Evolutionary conservation across 2,113 vertebrate species (phyloP).

Genomic region (Hymenochirus boettgeri): DNA sequence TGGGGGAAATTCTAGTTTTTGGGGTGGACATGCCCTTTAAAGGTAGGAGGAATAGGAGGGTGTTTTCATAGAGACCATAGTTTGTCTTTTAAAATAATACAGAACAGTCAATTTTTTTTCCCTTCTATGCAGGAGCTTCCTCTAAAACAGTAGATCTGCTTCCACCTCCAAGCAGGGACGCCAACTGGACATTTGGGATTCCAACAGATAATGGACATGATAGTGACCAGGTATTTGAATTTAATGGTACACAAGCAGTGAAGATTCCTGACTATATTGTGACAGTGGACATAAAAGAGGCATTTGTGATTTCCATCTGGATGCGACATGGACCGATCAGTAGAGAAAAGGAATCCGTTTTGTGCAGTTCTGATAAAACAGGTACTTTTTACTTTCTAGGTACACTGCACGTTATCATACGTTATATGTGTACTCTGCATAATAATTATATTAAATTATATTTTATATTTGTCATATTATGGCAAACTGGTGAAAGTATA

Average conservation of each 20-base stretch:
- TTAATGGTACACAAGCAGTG: slow-evolving; percentile 92
- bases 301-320: slow-evolving; percentile 91
- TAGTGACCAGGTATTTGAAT: slow-evolving; percentile 96
- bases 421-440: too few relatives aligned
- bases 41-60: too few relatives aligned
- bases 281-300: slow-evolving; percentile 75
- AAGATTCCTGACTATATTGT: slow-evolving; percentile 80
- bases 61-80: too few relatives aligned
- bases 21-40: too few relatives aligned
- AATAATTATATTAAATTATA: too few relatives aligned
- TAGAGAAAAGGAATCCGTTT: slow-evolving; percentile 86
- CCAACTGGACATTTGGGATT: slow-evolving; percentile 88
- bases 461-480: too few relatives aligned
- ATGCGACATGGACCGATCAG: slow-evolving; percentile 87
- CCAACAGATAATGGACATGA: slow-evolving; percentile 93
- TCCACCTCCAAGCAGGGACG: slow-evolving; percentile 76
- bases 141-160: slow-evolving; percentile 84
- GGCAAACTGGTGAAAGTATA: too few relatives aligned
- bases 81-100: too few relatives aligned
- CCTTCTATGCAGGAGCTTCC: slow-evolving; percentile 68
- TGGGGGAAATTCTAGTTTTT: too few relatives aligned
- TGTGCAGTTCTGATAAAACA: slow-evolving; percentile 94
- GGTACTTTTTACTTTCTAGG: too few relatives aligned
- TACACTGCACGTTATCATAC: too few relatives aligned
- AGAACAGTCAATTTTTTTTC: too few relatives aligned